Percentiles rank a stretch among this genome's conserved stretches.
These are phyloP conservation scores for Pocillopora meandrina DNA, from an alignment of 92 coral and sea anemone species.

Conservation along the genomic window DNA sequence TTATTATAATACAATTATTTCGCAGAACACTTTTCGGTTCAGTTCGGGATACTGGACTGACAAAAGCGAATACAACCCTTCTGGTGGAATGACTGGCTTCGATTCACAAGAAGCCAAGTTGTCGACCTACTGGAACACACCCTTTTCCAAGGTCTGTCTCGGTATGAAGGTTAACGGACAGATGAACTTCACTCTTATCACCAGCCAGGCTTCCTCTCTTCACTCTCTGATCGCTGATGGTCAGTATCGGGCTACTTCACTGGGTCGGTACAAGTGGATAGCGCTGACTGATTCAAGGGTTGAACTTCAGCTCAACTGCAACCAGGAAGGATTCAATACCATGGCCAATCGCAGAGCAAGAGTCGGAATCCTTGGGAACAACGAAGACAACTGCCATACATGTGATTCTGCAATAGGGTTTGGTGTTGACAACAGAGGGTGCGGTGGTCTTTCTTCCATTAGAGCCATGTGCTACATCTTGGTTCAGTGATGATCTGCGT, in stretches of 20 bases:
- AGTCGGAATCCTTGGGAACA: conserved; percentile 15
- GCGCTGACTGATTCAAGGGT: not conserved
- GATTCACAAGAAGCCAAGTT: conserved; percentile 8
- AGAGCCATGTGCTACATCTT: not conserved
- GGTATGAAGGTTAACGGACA: too few species aligned
- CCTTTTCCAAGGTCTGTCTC: too few species aligned
- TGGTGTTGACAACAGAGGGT: not conserved
- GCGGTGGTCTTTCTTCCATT: not conserved
- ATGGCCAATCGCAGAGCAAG: not conserved
- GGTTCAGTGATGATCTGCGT: not conserved
- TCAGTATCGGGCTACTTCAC: conserved; percentile 7
- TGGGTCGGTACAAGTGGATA: conserved; percentile 14
- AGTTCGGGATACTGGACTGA: conserved; percentile 11
- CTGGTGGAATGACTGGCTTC: conserved; percentile 18
- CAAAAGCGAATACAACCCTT: conserved; percentile 1
- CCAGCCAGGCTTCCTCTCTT: conserved; percentile 1
- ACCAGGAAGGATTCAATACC: conserved; percentile 15
- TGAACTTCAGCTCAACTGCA: not conserved
- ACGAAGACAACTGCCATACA: not conserved
- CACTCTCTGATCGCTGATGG: conserved; percentile 22
- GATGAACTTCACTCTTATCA: not conserved
- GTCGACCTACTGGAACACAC: conserved; percentile 24
- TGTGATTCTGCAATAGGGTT: conserved; percentile 8
- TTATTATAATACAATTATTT: not conserved
- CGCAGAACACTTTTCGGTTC: not conserved